Conservation (phyloP, 2,113 vertebrate genomes). For the Rhinogobius similis region DNA sequence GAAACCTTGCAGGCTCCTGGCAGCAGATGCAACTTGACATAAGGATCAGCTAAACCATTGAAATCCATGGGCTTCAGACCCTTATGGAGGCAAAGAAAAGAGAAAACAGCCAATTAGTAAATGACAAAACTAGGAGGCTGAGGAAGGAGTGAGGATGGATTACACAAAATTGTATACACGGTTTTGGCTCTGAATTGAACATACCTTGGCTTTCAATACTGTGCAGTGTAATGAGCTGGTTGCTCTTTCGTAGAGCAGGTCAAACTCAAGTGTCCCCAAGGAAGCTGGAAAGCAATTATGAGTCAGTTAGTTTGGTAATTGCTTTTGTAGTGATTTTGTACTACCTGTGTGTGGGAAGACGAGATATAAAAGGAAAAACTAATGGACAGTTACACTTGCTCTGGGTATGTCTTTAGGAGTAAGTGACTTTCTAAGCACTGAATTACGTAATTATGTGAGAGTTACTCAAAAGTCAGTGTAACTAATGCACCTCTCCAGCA, state of each 20-base stretch:
- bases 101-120: conserved; percentile 1
- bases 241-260: conserved; percentile 76
- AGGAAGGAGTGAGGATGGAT: background rate
- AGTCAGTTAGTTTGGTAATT: conserved; percentile 22
- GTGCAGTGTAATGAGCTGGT: conserved; percentile 81
- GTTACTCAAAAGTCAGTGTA: background rate
- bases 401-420: background rate
- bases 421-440: background rate
- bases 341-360: conserved; percentile 9
- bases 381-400: background rate
- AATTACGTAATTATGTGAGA: background rate
- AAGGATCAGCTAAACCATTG: conserved; percentile 87
- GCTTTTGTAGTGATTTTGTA: conserved; percentile 30
- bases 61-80: conserved; percentile 91
- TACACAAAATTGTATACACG: background rate
- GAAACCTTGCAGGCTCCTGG: conserved; percentile 88
- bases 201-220: conserved; percentile 78
- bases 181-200: background rate
- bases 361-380: background rate
- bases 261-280: conserved; percentile 79
- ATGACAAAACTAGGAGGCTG: background rate
- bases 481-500: background rate
- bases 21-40: conserved; percentile 86
- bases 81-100: conserved; percentile 51
- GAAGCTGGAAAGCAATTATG: conserved; percentile 65